phyloP scores from a whole-genome alignment of 2,113 vertebrate genomes.

The Macroglossus sobrinus region DNA sequence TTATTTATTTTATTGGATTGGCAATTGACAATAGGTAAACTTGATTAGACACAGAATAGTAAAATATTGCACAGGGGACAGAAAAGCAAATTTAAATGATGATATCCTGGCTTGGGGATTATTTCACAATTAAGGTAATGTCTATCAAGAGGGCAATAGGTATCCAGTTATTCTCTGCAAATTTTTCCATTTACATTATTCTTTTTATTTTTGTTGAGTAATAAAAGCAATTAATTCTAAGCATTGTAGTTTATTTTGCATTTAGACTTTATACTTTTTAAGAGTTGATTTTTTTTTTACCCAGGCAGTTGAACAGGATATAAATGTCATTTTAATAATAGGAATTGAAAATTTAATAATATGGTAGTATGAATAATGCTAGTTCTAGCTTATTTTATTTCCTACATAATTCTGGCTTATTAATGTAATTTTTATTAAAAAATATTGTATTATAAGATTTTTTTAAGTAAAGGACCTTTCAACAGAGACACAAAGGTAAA shows the following conservation, averaged over 20 bases:
- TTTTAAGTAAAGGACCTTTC: conserved; percentile 23
- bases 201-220: conserved; percentile 53
- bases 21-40: conserved; percentile 59
- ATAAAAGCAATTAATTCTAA: conserved; percentile 60
- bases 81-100: conserved; percentile 63
- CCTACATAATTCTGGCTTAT: conserved; percentile 6
- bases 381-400: conserved; percentile 53
- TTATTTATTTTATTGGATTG: conserved; percentile 70
- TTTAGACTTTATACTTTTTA: conserved; percentile 23
- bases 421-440: conserved; percentile 34
- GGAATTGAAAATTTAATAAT: conserved; percentile 69
- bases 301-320: conserved; percentile 40
- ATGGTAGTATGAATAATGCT: conserved; percentile 62
- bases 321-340: conserved; percentile 67
- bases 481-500: conserved; percentile 3
- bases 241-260: conserved; percentile 37
- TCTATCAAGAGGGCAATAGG: conserved; percentile 72
- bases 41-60: conserved; percentile 38
- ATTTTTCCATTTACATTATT: not conserved
- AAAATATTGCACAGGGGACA: conserved; percentile 52
- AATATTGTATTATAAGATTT: not conserved
- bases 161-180: conserved; percentile 74
- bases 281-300: conserved; percentile 52
- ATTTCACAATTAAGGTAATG: conserved; percentile 59
- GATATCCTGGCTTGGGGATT: conserved; percentile 66